Evolutionary conservation across 2,888 invertebrate species (phyloP), one percentile per base, ranked within the genome.

Genomic region (Parochlus steinenii): DNA sequence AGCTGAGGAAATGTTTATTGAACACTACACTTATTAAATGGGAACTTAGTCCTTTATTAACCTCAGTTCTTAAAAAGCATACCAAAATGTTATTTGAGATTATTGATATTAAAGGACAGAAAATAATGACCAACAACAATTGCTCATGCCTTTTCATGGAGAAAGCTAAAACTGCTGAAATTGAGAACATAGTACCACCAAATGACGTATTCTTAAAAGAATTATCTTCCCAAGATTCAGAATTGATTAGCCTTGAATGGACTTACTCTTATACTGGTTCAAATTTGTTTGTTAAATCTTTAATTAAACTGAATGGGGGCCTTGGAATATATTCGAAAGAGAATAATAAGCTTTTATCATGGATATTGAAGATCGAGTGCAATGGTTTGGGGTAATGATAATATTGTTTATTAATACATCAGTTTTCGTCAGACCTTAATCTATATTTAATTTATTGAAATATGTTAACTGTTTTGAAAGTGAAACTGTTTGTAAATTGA

Each of bases 341-440:
- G 7, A 46, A 47, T 17, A 44, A 44, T 18, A 44, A 45, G 19
- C 38, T 51, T 16, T 38, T 53, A 16, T 52, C 47, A 11, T 54
- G 55, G 55, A 47, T 50, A 27, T 49, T 55, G 12, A 53, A 54
- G 37, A 55, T 55, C 35, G 55, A 55, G 40, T 55, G 32, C 20
- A 41, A 39, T 15, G 27, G 38, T 7, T 32, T 39, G 18, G 43
- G 43, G 39, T 42, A 20, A 30, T 19, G 22, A 22, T 30, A 19
- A 25, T 10, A 5, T 12, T 12, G 6, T 12, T n/a, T n/a, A n/a
- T n/a, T n/a, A n/a, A n/a, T n/a, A n/a, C n/a, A n/a, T n/a, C n/a
- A n/a, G n/a, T n/a, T n/a, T n/a, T n/a, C n/a, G n/a, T n/a, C n/a
- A n/a, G n/a, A n/a, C n/a, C n/a, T n/a, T n/a, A n/a, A n/a, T n/a